phyloP scores from a whole-genome alignment of 2,888 invertebrate genomes.

The Cotesia congregata region DNA sequence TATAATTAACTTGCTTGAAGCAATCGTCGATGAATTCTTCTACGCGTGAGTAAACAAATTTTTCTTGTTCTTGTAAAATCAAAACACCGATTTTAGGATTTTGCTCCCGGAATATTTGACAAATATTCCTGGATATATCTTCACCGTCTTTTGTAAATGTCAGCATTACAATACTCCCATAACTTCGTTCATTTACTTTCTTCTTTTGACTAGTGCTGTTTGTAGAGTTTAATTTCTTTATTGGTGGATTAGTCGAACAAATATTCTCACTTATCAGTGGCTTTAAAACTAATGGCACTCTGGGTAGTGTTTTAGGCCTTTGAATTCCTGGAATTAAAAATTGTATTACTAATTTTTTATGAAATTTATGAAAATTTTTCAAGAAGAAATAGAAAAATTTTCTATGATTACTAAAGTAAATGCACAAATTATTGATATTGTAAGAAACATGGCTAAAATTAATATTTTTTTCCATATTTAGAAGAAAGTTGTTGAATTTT shows the following conservation, averaged over 20 bases:
- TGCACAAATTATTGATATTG: too few relatives aligned
- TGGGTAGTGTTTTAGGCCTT: conserved; percentile 26
- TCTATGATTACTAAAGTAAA: too few relatives aligned
- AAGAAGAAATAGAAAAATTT: not conserved
- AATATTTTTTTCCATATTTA: too few relatives aligned
- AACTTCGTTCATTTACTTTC: conserved; percentile 38
- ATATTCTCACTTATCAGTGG: conserved; percentile 18
- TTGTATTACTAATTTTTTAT: not conserved
- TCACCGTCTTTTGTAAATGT: conserved; percentile 74
- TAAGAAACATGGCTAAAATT: too few relatives aligned
- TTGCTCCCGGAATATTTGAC: conserved; percentile 69
- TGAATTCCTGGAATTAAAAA: conserved; percentile 21
- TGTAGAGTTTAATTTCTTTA: not conserved
- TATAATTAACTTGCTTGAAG: conserved; percentile 74
- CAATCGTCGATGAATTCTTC: conserved; percentile 74
- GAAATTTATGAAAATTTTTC: not conserved
- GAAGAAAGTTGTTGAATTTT: too few relatives aligned
- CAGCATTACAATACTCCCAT: conserved; percentile 68
- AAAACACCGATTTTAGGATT: conserved; percentile 66
- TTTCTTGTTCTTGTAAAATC: conserved; percentile 72
- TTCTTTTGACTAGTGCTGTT: too few relatives aligned
- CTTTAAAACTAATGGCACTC: conserved; percentile 34
- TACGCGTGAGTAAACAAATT: conserved; percentile 73
- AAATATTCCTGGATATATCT: conserved; percentile 71
- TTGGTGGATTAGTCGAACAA: not conserved